Conservation (phyloP, 1,140 invertebrate genomes). For the Drosophila pseudoananassae region DNA sequence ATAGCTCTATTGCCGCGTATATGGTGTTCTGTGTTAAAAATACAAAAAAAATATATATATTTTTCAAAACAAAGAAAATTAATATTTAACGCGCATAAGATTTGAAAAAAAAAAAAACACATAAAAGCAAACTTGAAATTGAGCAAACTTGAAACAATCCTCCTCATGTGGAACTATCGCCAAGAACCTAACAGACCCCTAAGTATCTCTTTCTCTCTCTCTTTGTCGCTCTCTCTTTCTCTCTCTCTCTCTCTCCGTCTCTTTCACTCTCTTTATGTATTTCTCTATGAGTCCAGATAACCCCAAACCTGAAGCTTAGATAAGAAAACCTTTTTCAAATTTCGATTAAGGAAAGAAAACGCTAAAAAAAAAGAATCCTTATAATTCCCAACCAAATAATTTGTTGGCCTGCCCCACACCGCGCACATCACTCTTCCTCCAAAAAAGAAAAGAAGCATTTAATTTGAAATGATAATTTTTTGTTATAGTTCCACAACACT, state of each 20-base stretch:
- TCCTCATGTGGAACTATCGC: conserved; percentile 38
- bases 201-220: conserved; percentile 34
- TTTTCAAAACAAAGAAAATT: conserved; percentile 16
- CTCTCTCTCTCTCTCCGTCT: conserved; percentile 19
- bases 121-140: conserved; percentile 72
- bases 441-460: conserved; percentile 17
- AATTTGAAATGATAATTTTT: conserved; percentile 30
- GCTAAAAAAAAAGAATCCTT: background rate
- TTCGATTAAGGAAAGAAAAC: conserved; percentile 18
- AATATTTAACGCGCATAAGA: conserved; percentile 37
- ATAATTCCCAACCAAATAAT: conserved; percentile 30
- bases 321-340: conserved; percentile 9
- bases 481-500: conserved; percentile 19
- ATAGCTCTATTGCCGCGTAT: conserved; percentile 84
- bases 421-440: conserved; percentile 12
- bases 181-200: conserved; percentile 48
- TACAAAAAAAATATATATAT: conserved; percentile 38
- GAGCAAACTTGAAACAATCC: conserved; percentile 58
- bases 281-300: conserved; percentile 35
- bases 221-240: conserved; percentile 22
- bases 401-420: conserved; percentile 26
- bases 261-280: conserved; percentile 14
- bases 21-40: conserved; percentile 80
- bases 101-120: conserved; percentile 29
- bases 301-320: conserved; percentile 29